phyloP scores from a whole-genome alignment of 1,140 invertebrate genomes.

The Leguminivora glycinivorella region DNA sequence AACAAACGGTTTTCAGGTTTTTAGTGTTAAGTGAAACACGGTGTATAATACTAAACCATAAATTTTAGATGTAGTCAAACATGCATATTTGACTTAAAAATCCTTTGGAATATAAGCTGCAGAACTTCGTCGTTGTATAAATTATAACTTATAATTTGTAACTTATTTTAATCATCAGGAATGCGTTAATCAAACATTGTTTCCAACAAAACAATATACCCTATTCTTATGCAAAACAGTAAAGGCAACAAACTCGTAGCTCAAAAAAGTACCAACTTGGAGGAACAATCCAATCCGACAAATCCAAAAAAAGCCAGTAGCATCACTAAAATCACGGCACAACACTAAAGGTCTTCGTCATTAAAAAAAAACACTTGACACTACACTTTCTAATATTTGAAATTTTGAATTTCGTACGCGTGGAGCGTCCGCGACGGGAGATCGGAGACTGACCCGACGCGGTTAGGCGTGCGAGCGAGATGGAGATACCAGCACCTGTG shows the following conservation, averaged over 20 bases:
- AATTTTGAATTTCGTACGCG: conserved; percentile 39
- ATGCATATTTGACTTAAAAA: neutral
- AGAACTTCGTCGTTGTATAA: neutral
- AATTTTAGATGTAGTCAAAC: neutral
- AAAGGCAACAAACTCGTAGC: conserved; percentile 11
- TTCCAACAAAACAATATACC: neutral
- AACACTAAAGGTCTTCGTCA: conserved; percentile 36
- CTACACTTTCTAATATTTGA: conserved; percentile 45
- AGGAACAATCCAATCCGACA: conserved; percentile 39
- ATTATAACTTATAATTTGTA: too few relatives aligned
- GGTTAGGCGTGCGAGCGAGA: conserved; percentile 61
- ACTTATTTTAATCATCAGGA: neutral
- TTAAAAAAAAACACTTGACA: conserved; percentile 42
- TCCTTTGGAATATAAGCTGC: neutral
- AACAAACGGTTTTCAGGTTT: too few relatives aligned
- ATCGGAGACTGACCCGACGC: conserved; percentile 56
- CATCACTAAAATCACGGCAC: conserved; percentile 44
- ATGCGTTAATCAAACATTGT: neutral
- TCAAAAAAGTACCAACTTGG: conserved; percentile 28
- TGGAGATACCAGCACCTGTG: conserved; percentile 60
- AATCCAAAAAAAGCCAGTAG: conserved; percentile 48
- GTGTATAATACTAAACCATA: too few relatives aligned
- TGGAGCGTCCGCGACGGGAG: conserved; percentile 35
- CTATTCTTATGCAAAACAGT: conserved; percentile 5
- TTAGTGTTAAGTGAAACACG: too few relatives aligned